A percentile compares a stretch with the other conserved stretches of the same genome.
phyloP scores from a whole-genome alignment of 2,113 vertebrate species.

The Rhineura floridana region DNA sequence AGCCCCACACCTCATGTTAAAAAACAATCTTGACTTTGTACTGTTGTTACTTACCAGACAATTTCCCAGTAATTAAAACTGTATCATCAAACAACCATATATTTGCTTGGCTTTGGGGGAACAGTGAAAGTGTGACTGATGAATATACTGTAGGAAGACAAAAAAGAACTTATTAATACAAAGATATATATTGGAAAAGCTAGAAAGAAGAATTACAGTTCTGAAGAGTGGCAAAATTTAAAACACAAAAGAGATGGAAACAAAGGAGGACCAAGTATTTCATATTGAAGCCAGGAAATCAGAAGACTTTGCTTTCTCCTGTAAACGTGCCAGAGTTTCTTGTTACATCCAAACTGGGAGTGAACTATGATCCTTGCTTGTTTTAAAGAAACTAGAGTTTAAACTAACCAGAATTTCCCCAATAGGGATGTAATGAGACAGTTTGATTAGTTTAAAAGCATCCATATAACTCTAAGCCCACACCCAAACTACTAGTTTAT shows the following conservation, averaged over 20 bases:
- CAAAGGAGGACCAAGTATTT: background rate
- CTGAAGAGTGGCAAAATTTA: constrained; percentile 1
- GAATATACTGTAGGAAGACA: constrained; percentile 84
- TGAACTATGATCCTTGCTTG: background rate
- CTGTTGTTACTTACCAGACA: constrained; percentile 79
- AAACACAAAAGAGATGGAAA: background rate
- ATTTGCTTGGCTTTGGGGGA: constrained; percentile 87
- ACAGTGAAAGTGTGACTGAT: constrained; percentile 83
- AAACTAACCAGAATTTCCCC: background rate
- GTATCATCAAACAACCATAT: constrained; percentile 92
- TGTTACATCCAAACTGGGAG: background rate
- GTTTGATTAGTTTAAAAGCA: background rate
- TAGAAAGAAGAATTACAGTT: background rate
- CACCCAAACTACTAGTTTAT: background rate
- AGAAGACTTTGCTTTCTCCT: background rate
- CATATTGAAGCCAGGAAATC: background rate
- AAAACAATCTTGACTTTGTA: background rate
- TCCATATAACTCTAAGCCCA: background rate
- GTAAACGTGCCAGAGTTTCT: background rate
- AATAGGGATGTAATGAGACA: background rate
- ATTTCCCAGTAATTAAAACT: constrained; percentile 87
- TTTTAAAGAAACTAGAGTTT: background rate
- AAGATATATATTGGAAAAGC: background rate
- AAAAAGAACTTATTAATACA: constrained; percentile 40
- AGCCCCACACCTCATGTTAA: background rate